Percentiles rank a stretch among this genome's conserved stretches.
These are phyloP conservation scores for Epizoanthus fatuus DNA, from an alignment of 92 coral and sea anemone genomes.

Conservation along the genomic window DNA sequence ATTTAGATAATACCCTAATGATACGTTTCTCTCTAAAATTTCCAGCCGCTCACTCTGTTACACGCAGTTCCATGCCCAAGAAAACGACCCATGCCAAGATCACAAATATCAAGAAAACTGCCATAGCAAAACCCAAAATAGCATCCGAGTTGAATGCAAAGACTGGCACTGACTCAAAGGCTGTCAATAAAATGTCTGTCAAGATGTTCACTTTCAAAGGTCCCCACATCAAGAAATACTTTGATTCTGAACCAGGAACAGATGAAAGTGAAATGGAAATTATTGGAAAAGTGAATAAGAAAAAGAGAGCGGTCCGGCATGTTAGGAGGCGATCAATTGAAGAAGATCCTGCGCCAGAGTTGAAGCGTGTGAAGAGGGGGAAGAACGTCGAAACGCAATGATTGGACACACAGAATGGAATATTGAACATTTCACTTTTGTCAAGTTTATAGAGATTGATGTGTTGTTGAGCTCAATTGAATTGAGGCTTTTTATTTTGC, in stretches of 20 bases:
- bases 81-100: background rate
- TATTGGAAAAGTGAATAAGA: conserved; percentile 82
- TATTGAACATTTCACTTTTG: background rate
- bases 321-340: conserved; percentile 32
- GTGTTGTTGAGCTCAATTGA: no score
- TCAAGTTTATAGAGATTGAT: background rate
- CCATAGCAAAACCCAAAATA: background rate
- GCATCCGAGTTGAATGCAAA: background rate
- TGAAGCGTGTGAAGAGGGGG: conserved; percentile 24
- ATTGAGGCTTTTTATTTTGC: no score
- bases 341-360: background rate
- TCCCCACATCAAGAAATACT: conserved; percentile 71
- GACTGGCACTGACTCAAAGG: conserved; percentile 2
- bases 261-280: conserved; percentile 89
- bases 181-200: conserved; percentile 28
- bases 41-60: conserved; percentile 2
- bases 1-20: no score
- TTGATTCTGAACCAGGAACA: conserved; percentile 77
- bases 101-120: conserved; percentile 11
- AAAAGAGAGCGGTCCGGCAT: conserved; percentile 50
- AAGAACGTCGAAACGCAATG: background rate
- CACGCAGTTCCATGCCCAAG: conserved; percentile 30
- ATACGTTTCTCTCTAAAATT: background rate
- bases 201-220: conserved; percentile 40
- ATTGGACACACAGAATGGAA: background rate